These are phyloP conservation scores for Theonella swinhoei DNA, from an alignment of 37 sponge, comb jelly and placozoan genomes.

Conservation along the genomic window DNA sequence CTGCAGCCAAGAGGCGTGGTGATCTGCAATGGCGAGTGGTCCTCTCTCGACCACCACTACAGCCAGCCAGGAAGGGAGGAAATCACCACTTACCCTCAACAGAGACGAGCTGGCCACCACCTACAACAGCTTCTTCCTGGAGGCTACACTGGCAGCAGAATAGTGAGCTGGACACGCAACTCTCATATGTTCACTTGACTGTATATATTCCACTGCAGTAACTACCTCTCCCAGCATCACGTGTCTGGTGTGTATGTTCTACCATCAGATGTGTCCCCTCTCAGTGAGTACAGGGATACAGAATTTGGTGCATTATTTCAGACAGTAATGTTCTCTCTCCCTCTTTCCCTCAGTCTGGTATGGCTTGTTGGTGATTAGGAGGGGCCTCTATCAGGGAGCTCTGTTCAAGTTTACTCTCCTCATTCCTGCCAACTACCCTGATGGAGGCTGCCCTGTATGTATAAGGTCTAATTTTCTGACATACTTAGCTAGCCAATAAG, in stretches of 20 bases:
- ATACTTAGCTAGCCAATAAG: too few species aligned
- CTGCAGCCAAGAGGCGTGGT: not conserved
- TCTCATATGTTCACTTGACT: not conserved
- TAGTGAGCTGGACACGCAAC: slow-evolving; percentile 35
- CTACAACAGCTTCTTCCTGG: slow-evolving; percentile 58
- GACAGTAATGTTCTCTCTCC: not conserved
- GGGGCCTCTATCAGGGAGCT: slow-evolving; percentile 71
- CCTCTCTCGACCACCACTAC: not conserved
- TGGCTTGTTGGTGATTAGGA: slow-evolving; percentile 67
- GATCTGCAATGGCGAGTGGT: not conserved
- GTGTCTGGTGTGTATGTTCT: slow-evolving; percentile 73
- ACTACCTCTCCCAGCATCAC: slow-evolving; percentile 56
- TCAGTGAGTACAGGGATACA: slow-evolving; percentile 38
- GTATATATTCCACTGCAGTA: not conserved
- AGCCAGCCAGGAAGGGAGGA: slow-evolving; percentile 26
- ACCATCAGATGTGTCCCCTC: slow-evolving; percentile 58
- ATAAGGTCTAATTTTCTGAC: too few species aligned
- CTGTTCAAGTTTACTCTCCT: slow-evolving; percentile 75
- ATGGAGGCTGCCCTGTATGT: slow-evolving; percentile 87
- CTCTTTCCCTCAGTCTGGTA: slow-evolving; percentile 70
- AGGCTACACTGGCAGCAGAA: slow-evolving; percentile 64
- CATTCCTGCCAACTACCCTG: slow-evolving; percentile 74
- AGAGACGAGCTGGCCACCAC: slow-evolving; percentile 48
- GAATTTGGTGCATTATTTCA: too few species aligned
- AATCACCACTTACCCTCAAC: slow-evolving; percentile 45